A percentile compares a stretch with the other conserved stretches of the same genome.
These are phyloP conservation scores for Leucopsar rothschildi DNA, from an alignment of 2,113 vertebrate genomes.

Conservation along the genomic window DNA sequence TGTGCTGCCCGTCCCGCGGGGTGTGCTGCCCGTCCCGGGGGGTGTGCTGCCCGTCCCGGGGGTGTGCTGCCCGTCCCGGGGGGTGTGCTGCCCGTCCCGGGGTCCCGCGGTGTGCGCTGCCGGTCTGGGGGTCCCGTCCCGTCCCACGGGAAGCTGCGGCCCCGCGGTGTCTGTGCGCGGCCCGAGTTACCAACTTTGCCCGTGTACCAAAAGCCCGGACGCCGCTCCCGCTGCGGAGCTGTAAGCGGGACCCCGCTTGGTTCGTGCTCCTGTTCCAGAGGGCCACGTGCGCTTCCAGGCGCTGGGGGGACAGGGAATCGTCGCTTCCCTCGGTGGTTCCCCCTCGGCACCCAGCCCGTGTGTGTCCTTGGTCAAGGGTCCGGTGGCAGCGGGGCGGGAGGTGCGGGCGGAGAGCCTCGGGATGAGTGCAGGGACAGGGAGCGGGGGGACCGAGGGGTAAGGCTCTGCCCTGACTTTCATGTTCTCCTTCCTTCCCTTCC, in stretches of 20 bases:
- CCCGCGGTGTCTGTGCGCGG: neutral
- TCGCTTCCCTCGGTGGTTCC: neutral
- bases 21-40: neutral
- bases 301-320: neutral
- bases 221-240: fast-evolving
- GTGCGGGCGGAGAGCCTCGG: too few species aligned
- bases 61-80: neutral
- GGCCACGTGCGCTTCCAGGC: fast-evolving
- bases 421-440: fast-evolving
- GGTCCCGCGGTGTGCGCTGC: neutral
- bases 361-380: fast-evolving
- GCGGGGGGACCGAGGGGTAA: neutral
- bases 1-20: too few species aligned
- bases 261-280: neutral
- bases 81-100: neutral
- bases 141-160: neutral
- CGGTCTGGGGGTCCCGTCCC: too few species aligned
- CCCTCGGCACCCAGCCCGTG: neutral
- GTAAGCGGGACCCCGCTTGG: neutral
- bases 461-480: neutral
- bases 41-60: neutral
- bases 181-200: neutral
- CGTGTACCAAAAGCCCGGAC: fast-evolving
- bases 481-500: neutral
- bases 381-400: neutral